Conservation (phyloP, 1,140 invertebrate genomes). For the Micrasema longulum region DNA sequence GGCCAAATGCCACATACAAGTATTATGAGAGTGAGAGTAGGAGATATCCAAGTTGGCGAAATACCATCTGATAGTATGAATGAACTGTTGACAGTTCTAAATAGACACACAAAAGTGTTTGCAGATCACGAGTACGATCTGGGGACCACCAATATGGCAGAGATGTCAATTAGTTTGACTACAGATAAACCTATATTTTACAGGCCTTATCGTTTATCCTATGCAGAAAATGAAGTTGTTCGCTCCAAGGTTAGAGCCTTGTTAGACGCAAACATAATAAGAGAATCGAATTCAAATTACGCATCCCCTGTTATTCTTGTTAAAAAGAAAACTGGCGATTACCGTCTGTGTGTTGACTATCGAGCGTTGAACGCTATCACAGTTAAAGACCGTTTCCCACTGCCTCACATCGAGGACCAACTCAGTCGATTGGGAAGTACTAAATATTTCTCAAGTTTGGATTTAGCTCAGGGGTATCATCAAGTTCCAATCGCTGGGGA, state of each 20-base stretch:
- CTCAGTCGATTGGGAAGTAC: conserved; percentile 11
- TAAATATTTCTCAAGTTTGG: conserved; percentile 48
- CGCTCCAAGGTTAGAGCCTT: too few relatives aligned
- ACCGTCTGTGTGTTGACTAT: conserved; percentile 56
- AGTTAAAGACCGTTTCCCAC: conserved; percentile 55
- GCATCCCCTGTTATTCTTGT: conserved; percentile 56
- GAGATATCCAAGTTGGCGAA: background rate
- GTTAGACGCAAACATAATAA: conserved; percentile 39
- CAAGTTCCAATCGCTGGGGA: conserved; percentile 42
- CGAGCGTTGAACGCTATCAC: conserved; percentile 57
- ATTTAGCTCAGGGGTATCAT: conserved; percentile 50
- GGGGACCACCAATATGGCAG: background rate
- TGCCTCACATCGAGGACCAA: conserved; percentile 54
- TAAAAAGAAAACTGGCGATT: conserved; percentile 53
- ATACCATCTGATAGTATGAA: background rate
- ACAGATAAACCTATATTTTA: background rate
- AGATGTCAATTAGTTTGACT: conserved; percentile 1
- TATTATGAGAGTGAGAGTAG: background rate
- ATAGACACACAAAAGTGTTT: background rate
- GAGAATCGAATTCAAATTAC: conserved; percentile 55
- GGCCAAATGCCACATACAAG: background rate
- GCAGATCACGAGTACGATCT: conserved; percentile 4
- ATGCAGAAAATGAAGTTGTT: too few relatives aligned
- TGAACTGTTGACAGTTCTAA: background rate
- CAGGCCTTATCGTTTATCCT: background rate